Percentiles rank a stretch among this genome's conserved stretches.
These are phyloP conservation scores for Rhinoderma darwinii DNA, from an alignment of 2,113 vertebrate genomes.

Conservation along the genomic window DNA sequence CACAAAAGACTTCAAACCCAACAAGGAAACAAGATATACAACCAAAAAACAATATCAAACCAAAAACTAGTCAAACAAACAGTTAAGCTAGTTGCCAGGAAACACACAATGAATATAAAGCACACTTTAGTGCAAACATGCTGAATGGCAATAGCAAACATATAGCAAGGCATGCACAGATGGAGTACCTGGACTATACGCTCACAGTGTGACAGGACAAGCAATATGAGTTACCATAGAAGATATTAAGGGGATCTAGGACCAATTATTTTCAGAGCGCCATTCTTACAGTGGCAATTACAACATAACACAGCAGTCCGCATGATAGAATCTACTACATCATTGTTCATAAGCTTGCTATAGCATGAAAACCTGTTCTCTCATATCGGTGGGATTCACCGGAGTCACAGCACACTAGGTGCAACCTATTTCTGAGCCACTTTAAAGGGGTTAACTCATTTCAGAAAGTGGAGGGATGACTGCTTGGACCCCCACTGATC, in stretches of 20 bases:
- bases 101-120: background rate
- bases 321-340: no score
- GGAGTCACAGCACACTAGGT: no score
- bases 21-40: slow-evolving; percentile 4
- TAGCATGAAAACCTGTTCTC: no score
- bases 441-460: no score
- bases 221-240: background rate
- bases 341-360: no score
- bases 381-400: no score
- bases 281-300: no score
- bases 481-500: no score
- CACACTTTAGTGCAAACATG: background rate
- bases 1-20: slow-evolving; percentile 15
- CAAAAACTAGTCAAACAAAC: slow-evolving; percentile 22
- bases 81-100: slow-evolving; percentile 17
- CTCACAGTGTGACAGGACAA: background rate
- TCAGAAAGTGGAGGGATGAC: no score
- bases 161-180: background rate
- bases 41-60: slow-evolving; percentile 5
- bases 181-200: background rate
- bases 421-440: no score
- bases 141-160: background rate
- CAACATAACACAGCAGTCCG: no score
- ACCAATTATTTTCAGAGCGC: no score
- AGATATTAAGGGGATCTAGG: background rate